Evolutionary conservation across 2,888 invertebrate genomes (phyloP), one percentile per base, ranked within the genome.

Genomic region (Cosmorhoe ocellata): DNA sequence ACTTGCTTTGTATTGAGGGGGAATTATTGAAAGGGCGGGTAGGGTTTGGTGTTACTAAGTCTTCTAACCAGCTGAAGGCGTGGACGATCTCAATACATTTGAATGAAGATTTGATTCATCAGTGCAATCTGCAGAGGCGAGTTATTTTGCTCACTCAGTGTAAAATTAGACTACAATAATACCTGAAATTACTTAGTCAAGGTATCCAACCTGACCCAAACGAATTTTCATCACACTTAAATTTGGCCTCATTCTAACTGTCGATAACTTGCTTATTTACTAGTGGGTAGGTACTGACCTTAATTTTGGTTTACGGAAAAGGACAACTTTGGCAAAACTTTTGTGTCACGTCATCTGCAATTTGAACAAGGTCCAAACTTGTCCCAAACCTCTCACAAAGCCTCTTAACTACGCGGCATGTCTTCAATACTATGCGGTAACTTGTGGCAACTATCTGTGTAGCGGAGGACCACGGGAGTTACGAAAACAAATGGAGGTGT

Each of bases 371-470:
- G 30, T 27, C 31, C 24, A 10, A 51, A 41, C 41, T 51, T 30
- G 34, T 45, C 44, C 45, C 31, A 34, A 45, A 36, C 39, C 40
- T 27, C 34, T 31, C 13, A 36, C 45, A 45, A 41, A 34, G 31
- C 40, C 51, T 32, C 45, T 37, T 40, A 46, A 51, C 51, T 37
- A 41, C 32, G 38, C 38, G 44, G 39, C 31, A 40, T 40, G 45
- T 45, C 36, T 34, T 40, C 44, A 44, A 50, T 51, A 51, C 34
- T 32, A 18, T 33, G 50, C 39, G 39, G 39, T 33, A 34, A 51
- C 32, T 51, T 37, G 13, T n/a, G 12, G 13, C 32, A 36, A 43
- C 42, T 38, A 41, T 27, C 30, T 8, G 13, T 24, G 33, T 28
- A 10, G 37, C 37, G 8, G 14, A 12, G 7, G 27, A 31, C 30